phyloP scores from a whole-genome alignment of 2,797 vertebrate species.

The Peromyscus melanophrys region DNA sequence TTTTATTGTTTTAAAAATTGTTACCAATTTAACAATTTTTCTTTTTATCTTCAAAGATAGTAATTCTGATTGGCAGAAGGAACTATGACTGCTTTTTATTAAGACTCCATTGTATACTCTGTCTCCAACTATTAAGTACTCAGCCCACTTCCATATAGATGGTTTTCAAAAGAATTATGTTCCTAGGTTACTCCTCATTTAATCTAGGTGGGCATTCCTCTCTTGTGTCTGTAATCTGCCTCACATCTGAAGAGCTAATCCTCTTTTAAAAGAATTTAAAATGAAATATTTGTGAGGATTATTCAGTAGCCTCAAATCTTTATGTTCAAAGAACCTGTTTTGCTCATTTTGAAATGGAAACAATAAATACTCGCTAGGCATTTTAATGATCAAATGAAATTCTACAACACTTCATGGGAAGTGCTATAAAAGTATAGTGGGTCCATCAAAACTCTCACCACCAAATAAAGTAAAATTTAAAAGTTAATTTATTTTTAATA shows the following conservation, averaged over 20 bases:
- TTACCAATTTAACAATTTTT: not conserved
- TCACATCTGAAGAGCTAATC: not conserved
- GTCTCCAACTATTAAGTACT: not conserved
- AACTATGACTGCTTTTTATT: not conserved
- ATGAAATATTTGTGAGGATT: not conserved
- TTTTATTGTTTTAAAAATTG: not conserved
- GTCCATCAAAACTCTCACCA: not conserved
- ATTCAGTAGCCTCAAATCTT: not conserved
- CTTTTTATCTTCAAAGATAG: slow-evolving; percentile 21
- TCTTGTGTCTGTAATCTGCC: not conserved
- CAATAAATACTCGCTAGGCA: not conserved
- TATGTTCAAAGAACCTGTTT: not conserved
- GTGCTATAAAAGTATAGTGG: not conserved
- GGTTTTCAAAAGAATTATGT: not conserved
- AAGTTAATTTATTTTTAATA: slow-evolving; percentile 25
- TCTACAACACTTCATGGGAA: not conserved
- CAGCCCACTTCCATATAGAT: not conserved
- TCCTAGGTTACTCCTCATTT: not conserved
- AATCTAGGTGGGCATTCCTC: slow-evolving; percentile 2
- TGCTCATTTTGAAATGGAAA: slow-evolving; percentile 23
- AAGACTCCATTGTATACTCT: not conserved
- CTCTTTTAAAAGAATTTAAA: not conserved
- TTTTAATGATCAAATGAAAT: not conserved
- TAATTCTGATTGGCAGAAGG: not conserved
- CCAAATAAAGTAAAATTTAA: slow-evolving; percentile 20